Conservation (phyloP, 2,797 vertebrate species). For the Acanthurus tractus region DNA sequence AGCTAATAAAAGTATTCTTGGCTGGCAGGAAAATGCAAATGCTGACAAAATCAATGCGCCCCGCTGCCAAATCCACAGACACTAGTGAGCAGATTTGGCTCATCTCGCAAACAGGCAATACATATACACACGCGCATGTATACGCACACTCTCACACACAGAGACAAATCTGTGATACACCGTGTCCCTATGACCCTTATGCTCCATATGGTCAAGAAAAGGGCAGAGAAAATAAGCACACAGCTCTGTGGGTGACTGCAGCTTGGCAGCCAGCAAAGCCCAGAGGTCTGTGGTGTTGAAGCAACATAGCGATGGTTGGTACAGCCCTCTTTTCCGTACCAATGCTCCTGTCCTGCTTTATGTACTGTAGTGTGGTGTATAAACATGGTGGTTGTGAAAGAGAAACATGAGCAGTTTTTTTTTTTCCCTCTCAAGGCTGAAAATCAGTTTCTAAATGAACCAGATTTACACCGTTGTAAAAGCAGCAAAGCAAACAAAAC, state of each 20-base stretch:
- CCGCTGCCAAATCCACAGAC: conserved; percentile 76
- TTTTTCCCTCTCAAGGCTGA: background rate
- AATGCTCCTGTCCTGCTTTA: conserved; percentile 53
- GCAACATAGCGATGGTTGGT: conserved; percentile 64
- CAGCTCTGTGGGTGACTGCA: conserved; percentile 76
- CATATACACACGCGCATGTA: conserved; percentile 53
- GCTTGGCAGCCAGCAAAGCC: conserved; percentile 75
- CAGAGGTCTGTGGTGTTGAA: conserved; percentile 67
- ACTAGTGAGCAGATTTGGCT: conserved; percentile 72
- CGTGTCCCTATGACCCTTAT: conserved; percentile 79
- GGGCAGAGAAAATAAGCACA: conserved; percentile 79
- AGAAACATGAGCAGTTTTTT: background rate
- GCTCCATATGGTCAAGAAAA: conserved; percentile 81
- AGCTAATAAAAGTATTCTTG: conserved; percentile 76
- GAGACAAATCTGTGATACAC: conserved; percentile 76
- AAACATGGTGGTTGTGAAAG: conserved; percentile 30
- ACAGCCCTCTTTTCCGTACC: conserved; percentile 62
- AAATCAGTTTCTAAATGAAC: conserved; percentile 14
- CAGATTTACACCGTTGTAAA: conserved; percentile 23
- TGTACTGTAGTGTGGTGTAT: conserved; percentile 43
- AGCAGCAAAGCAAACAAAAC: conserved; percentile 30
- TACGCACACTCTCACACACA: conserved; percentile 51
- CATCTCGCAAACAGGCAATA: conserved; percentile 61
- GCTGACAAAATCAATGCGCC: conserved; percentile 75
- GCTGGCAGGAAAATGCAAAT: conserved; percentile 77